These are phyloP conservation scores for Prochilodus magdalenae DNA, from an alignment of 2,113 vertebrate species.

Conservation along the genomic window DNA sequence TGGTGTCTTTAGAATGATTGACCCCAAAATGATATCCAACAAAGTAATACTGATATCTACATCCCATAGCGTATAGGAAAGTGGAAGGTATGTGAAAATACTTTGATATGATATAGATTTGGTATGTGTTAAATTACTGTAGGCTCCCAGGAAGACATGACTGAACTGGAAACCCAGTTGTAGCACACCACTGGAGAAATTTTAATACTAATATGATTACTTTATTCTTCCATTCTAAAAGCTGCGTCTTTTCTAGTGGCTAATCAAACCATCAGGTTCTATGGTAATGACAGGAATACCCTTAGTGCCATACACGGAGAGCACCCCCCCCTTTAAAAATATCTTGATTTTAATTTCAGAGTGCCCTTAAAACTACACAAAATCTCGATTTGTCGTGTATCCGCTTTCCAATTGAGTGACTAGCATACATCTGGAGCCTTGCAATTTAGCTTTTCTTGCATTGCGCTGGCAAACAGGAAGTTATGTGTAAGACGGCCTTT, in stretches of 20 bases:
- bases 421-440: slow-evolving; percentile 52
- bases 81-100: not conserved
- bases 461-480: slow-evolving; percentile 55
- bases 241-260: slow-evolving; percentile 4
- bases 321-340: slow-evolving; percentile 6
- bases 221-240: slow-evolving; percentile 20
- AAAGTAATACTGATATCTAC: no score
- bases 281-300: slow-evolving; percentile 30
- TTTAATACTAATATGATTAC: not conserved
- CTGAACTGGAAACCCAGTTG: not conserved
- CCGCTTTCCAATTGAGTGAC: slow-evolving; percentile 51
- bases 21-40: no score
- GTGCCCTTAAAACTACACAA: slow-evolving; percentile 38
- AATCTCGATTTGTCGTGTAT: slow-evolving; percentile 44
- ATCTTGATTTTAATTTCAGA: slow-evolving; percentile 25
- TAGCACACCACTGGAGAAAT: not conserved
- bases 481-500: slow-evolving; percentile 44
- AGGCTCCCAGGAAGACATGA: not conserved
- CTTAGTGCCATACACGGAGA: slow-evolving; percentile 32
- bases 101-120: not conserved
- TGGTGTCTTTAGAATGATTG: no score
- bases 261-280: slow-evolving; percentile 32
- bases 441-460: slow-evolving; percentile 32
- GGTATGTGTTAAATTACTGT: not conserved
- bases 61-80: no score